Evolutionary conservation across 2,113 vertebrate species (phyloP).

Genomic region (Alectura lathami): DNA sequence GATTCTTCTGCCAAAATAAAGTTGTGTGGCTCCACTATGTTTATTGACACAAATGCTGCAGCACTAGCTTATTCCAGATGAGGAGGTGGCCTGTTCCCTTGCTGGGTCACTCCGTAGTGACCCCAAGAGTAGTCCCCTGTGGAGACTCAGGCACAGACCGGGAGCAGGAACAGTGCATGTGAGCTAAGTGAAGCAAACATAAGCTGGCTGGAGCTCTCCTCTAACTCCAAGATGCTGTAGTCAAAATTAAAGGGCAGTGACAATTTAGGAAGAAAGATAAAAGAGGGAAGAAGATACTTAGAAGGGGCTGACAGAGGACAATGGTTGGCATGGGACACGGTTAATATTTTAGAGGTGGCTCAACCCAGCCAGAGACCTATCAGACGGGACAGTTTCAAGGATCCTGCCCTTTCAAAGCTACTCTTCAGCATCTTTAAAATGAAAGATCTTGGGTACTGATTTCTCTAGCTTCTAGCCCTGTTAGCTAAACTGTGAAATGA

Average conservation of each 20-base stretch:
- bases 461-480: not conserved
- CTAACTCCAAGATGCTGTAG: not conserved
- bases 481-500: not conserved
- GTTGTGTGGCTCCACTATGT: not conserved
- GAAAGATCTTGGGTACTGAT: not conserved
- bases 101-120: not conserved
- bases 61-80: not conserved
- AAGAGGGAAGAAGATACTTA: not conserved
- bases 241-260: not conserved
- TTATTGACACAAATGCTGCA: not conserved
- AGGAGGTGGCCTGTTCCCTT: fast-evolving
- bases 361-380: not conserved
- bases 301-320: not conserved
- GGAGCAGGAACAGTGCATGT: not conserved
- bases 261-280: not conserved
- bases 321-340: not conserved
- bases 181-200: not conserved
- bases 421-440: not conserved
- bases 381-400: not conserved
- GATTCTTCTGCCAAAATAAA: not conserved
- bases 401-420: not conserved
- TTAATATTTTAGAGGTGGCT: not conserved
- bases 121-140: not conserved
- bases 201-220: not conserved
- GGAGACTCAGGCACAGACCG: not conserved